Evolutionary conservation across 2,113 vertebrate genomes (phyloP), one percentile per base, ranked within the genome.

Genomic region (Podilymbus podiceps): DNA sequence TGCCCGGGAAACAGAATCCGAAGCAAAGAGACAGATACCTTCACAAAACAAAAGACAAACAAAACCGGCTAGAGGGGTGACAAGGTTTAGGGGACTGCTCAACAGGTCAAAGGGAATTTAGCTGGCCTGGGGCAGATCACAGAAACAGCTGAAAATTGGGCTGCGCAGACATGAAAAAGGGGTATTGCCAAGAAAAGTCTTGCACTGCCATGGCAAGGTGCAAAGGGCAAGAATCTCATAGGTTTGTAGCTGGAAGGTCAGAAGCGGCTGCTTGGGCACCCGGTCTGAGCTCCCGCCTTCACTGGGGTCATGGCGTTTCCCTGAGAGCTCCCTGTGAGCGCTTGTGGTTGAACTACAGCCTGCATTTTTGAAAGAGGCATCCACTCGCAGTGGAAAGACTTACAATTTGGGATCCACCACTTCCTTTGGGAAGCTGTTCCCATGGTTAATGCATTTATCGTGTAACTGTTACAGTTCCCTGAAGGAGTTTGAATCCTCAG

Each of bases 401-500:
- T 84, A 85, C 19, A 83, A 23, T 95, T 85, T 87, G 88, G 85
- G 96, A 96, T 95, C 82, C 64, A 90, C 95, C 93, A 91, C 93
- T 95, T 96, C 95, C 95, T 96, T 84, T 93, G 95, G 86, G 90
- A 97, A 97, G 92, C 92, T 25, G 92, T 97, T 97, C 92, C 95
- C 94, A 72, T 95, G 90, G 86, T 95, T 93, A 92, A 93, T 93
- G 88, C 52, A 0, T 81, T 96, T 86, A 86, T 69, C 2, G 3
- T 2, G 0, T 59, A 85, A 67, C 93, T 56, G 66, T 83, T 88
- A 5, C 9, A 76, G 88, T 49, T 95, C 88, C 95, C 95, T 96
- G 66, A 92, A 97, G 89, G 82, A 77, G 59, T 73, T 58, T 42
- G 81, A 69, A 35, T 85, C 78, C 68, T 74, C 59, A 9, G 47